phyloP scores from a whole-genome alignment of 2,113 vertebrate species.

The Murina feae region DNA sequence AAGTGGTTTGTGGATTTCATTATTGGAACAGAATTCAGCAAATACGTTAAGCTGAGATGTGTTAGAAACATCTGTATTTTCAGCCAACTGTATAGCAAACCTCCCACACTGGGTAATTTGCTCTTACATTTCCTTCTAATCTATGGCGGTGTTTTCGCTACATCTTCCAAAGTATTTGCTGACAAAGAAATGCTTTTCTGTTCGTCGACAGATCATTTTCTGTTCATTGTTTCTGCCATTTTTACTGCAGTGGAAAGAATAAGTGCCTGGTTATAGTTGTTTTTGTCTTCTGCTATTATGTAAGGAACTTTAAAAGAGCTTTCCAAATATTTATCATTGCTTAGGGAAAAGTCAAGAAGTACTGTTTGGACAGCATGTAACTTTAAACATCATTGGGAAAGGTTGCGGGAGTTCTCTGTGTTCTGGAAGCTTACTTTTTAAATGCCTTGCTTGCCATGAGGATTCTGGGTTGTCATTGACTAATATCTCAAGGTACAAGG shows the following conservation, averaged over 20 bases:
- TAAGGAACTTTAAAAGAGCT: constrained; percentile 50
- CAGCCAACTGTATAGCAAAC: background rate
- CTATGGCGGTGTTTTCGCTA: background rate
- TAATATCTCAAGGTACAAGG: background rate
- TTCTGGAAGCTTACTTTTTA: background rate
- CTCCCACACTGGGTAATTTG: constrained; percentile 61
- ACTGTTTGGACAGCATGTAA: background rate
- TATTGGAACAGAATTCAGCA: constrained; percentile 18
- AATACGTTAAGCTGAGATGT: background rate
- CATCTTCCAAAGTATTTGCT: constrained; percentile 46
- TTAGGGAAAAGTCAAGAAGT: constrained; percentile 44
- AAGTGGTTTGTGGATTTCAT: constrained; percentile 22
- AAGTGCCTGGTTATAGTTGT: constrained; percentile 33
- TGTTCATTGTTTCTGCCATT: constrained; percentile 60
- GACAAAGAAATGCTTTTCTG: constrained; percentile 60
- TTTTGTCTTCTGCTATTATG: constrained; percentile 22
- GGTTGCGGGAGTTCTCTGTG: background rate
- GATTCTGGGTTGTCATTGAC: background rate
- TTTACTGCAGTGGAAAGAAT: constrained; percentile 52
- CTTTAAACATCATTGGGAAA: background rate
- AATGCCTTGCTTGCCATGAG: background rate
- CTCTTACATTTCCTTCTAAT: constrained; percentile 5
- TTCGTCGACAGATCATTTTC: constrained; percentile 66
- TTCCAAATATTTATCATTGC: constrained; percentile 68
- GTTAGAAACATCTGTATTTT: background rate